These are phyloP conservation scores for Sternarchorhynchus goeldii DNA, from an alignment of 2,797 vertebrate species.

Conservation along the genomic window DNA sequence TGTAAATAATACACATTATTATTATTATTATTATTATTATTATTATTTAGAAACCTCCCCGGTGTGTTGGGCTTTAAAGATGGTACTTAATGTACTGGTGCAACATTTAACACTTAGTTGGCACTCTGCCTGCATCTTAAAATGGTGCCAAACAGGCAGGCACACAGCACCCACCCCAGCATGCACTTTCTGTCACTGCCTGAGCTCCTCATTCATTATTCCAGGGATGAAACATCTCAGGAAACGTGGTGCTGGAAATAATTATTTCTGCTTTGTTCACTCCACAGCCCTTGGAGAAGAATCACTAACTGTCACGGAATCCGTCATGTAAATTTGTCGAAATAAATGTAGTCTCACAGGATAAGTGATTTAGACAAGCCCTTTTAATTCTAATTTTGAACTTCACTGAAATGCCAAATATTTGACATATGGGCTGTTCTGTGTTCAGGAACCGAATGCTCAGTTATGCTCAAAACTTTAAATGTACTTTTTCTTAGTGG, in stretches of 20 bases:
- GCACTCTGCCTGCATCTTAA: not conserved
- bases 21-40: too few relatives aligned
- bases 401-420: constrained; percentile 9
- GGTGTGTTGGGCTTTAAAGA: not conserved
- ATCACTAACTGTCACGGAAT: constrained; percentile 35
- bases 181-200: constrained; percentile 33
- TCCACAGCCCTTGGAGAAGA: constrained; percentile 25
- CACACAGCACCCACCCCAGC: constrained; percentile 4
- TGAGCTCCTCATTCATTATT: constrained; percentile 42
- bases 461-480: not conserved
- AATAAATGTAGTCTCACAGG: constrained; percentile 32
- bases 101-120: constrained; percentile 5
- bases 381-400: constrained; percentile 18
- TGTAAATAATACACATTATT: too few relatives aligned
- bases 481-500: not conserved
- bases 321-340: constrained; percentile 24
- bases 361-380: constrained; percentile 27
- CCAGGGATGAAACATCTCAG: constrained; percentile 36
- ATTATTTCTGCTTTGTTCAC: constrained; percentile 37
- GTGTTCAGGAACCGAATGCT: not conserved
- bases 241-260: constrained; percentile 40
- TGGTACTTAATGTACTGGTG: not conserved
- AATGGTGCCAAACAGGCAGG: constrained; percentile 19
- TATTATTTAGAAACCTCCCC: not conserved
- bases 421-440: not conserved